These are phyloP conservation scores for Rhopalosiphum padi DNA, from an alignment of 1,140 invertebrate species.

Conservation along the genomic window DNA sequence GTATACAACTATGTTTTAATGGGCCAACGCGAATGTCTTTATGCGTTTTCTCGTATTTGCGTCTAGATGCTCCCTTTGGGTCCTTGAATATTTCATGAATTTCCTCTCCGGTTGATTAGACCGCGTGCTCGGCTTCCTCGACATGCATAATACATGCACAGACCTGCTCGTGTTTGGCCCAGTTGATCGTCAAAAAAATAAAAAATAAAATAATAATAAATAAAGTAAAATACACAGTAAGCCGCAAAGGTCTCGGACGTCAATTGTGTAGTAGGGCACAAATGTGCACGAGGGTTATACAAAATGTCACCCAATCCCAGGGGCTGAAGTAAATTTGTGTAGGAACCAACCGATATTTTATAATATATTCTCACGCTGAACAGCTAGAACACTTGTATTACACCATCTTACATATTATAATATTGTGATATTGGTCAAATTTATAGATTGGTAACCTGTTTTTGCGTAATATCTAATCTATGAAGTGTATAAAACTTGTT, in stretches of 20 bases:
- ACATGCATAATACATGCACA: conserved; percentile 48
- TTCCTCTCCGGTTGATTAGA: conserved; percentile 54
- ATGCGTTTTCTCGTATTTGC: conserved; percentile 4
- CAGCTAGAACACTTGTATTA: not conserved
- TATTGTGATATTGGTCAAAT: not conserved
- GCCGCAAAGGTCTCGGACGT: not conserved
- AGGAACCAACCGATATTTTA: not conserved
- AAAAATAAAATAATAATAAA: not conserved
- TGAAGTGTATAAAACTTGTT: conserved; percentile 5
- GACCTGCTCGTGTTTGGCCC: conserved; percentile 23
- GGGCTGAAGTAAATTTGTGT: not conserved
- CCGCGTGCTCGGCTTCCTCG: not conserved
- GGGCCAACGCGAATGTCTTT: not conserved
- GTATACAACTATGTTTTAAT: not conserved
- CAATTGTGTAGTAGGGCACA: not conserved
- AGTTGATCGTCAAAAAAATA: conserved; percentile 8
- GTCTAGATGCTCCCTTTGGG: not conserved
- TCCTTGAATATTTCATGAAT: conserved; percentile 52
- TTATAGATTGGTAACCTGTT: not conserved
- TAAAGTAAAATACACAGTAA: conserved; percentile 10
- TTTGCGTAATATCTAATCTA: not conserved
- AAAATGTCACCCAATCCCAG: conserved; percentile 1
- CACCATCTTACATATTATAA: not conserved
- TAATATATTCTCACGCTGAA: not conserved
- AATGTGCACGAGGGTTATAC: not conserved